A percentile compares a stretch with the other conserved stretches of the same genome.
These are phyloP conservation scores for Anarhynchus alexandrinus DNA, from an alignment of 2,113 vertebrate genomes.

Conservation along the genomic window DNA sequence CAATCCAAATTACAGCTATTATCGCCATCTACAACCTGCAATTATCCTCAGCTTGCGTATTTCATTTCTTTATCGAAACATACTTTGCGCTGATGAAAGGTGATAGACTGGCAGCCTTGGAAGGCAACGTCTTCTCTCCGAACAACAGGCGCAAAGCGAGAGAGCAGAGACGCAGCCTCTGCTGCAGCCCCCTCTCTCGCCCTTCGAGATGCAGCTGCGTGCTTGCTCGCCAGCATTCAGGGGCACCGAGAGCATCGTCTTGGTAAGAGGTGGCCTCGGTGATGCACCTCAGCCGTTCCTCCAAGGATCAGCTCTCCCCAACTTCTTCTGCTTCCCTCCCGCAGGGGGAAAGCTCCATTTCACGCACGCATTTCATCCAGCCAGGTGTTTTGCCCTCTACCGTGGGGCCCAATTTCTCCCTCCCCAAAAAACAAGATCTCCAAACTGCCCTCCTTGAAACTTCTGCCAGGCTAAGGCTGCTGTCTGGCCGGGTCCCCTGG, in stretches of 20 bases:
- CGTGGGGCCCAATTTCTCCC: background rate
- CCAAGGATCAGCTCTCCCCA: background rate
- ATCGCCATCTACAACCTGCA: slow-evolving; percentile 43
- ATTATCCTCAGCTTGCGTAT: slow-evolving; percentile 39
- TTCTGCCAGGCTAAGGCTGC: background rate
- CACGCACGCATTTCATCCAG: background rate
- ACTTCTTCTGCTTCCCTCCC: background rate
- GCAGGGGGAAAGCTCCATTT: background rate
- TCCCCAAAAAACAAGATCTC: background rate
- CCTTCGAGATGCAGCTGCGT: background rate
- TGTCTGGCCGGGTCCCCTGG: background rate
- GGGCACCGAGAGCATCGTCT: accelerated
- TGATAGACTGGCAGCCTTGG: background rate
- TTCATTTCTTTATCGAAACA: slow-evolving; percentile 10
- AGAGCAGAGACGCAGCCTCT: background rate
- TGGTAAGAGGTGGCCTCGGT: background rate
- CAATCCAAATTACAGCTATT: slow-evolving; percentile 60
- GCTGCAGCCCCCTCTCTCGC: background rate
- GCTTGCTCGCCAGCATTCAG: background rate
- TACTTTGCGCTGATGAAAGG: background rate
- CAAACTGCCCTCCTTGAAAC: too few species aligned
- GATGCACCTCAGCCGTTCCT: background rate
- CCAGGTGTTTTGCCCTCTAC: background rate
- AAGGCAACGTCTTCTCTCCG: background rate
- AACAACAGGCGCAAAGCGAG: background rate